Conservation (phyloP, 1,140 invertebrate species). For the Agrypnia vestita region DNA sequence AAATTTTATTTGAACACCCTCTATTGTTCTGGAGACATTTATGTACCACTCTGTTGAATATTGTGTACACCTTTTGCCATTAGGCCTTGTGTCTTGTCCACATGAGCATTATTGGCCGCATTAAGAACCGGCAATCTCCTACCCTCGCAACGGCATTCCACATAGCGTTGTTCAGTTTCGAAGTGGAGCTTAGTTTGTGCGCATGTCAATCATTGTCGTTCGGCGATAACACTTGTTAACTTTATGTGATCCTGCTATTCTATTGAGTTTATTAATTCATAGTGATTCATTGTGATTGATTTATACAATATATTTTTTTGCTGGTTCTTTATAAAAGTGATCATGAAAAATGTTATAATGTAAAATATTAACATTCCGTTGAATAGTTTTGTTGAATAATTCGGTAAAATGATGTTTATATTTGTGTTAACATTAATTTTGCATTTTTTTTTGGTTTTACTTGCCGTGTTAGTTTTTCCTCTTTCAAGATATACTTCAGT, state of each 20-base stretch:
- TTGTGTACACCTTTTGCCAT: slow-evolving; percentile 31
- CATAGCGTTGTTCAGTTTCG: too few species aligned
- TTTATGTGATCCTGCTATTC: too few species aligned
- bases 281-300: too few species aligned
- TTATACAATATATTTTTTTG: too few species aligned
- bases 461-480: slow-evolving; percentile 68
- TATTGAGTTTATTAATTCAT: too few species aligned
- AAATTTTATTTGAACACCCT: not conserved
- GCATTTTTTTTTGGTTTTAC: slow-evolving; percentile 67
- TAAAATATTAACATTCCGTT: too few species aligned
- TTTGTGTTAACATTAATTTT: slow-evolving; percentile 66
- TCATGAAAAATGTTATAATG: too few species aligned
- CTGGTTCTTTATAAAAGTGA: too few species aligned
- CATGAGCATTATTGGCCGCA: slow-evolving; percentile 23
- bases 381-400: too few species aligned
- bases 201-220: not conserved
- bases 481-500: slow-evolving; percentile 66
- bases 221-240: not conserved
- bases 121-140: too few species aligned
- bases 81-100: slow-evolving; percentile 33
- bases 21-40: not conserved
- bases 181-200: too few species aligned
- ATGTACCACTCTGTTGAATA: slow-evolving; percentile 11
- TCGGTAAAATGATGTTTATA: slow-evolving; percentile 60
- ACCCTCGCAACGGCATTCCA: too few species aligned